phyloP scores from a whole-genome alignment of 2,888 invertebrate genomes.

The Acronicta leporina region DNA sequence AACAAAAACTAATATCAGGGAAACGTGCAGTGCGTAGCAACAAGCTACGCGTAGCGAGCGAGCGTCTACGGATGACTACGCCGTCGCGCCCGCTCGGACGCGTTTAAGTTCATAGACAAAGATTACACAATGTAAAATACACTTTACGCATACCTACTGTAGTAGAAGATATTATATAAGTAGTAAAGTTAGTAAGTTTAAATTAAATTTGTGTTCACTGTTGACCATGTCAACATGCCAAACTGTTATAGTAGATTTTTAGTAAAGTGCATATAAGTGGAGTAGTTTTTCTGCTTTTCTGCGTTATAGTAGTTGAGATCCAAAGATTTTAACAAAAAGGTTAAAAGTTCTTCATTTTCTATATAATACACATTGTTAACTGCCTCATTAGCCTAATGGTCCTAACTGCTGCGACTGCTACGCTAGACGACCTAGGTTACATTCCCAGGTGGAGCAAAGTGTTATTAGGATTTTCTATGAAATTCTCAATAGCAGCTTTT shows the following conservation, averaged over 20 bases:
- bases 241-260: constrained; percentile 27
- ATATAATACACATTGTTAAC: no score
- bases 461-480: no score
- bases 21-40: constrained; percentile 72
- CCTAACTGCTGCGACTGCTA: no score
- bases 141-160: not conserved
- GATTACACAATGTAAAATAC: constrained; percentile 18
- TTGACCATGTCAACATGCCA: constrained; percentile 39
- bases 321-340: constrained; percentile 21
- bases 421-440: no score
- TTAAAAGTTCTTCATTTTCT: constrained; percentile 4
- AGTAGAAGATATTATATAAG: not conserved
- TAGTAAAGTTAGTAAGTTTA: constrained; percentile 22
- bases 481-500: no score
- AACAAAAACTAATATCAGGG: constrained; percentile 73
- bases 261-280: constrained; percentile 11
- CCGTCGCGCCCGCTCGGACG: not conserved
- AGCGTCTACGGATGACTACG: constrained; percentile 54
- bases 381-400: no score
- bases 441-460: no score
- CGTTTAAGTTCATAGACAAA: constrained; percentile 32
- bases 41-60: constrained; percentile 58
- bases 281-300: constrained; percentile 30
- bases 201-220: constrained; percentile 29
- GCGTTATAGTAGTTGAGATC: constrained; percentile 14